A percentile compares a stretch with the other conserved stretches of the same genome.
Conservation (phyloP, 2,888 invertebrate species). For the Lamellibrachia satsuma region DNA sequence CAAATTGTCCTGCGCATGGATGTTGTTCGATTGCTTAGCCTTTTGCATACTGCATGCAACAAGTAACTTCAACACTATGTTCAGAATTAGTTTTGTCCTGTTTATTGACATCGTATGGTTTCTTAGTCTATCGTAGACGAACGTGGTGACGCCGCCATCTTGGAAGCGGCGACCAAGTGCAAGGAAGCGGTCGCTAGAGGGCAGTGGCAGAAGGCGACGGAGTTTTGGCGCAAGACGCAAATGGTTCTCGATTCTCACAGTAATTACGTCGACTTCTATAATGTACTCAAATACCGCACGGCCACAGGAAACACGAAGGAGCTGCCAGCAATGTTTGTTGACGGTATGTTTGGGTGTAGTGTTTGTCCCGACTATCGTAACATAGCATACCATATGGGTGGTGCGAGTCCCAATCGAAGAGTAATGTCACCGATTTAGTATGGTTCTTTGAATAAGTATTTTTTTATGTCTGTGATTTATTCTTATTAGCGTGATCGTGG, state of each 20-base stretch:
- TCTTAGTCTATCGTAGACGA: constrained; percentile 32
- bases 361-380: neutral
- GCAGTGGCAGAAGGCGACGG: constrained; percentile 29
- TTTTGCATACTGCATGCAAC: too few relatives aligned
- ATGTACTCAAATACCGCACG: constrained; percentile 41
- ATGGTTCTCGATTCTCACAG: constrained; percentile 32
- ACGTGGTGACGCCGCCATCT: constrained; percentile 25
- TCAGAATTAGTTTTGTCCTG: neutral
- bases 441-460: too few relatives aligned
- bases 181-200: constrained; percentile 28
- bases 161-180: constrained; percentile 34
- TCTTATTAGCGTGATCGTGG: too few relatives aligned
- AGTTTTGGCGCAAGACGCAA: constrained; percentile 35
- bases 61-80: too few relatives aligned
- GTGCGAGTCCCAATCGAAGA: too few relatives aligned
- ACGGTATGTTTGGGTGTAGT: neutral
- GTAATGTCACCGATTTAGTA: too few relatives aligned
- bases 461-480: too few relatives aligned
- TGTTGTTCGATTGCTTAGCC: too few relatives aligned
- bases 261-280: constrained; percentile 46
- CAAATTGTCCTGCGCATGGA: too few relatives aligned
- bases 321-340: neutral
- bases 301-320: neutral
- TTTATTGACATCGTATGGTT: neutral
- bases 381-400: neutral